phyloP scores from a whole-genome alignment of 2,888 invertebrate genomes.

The Clitarchus hookeri region DNA sequence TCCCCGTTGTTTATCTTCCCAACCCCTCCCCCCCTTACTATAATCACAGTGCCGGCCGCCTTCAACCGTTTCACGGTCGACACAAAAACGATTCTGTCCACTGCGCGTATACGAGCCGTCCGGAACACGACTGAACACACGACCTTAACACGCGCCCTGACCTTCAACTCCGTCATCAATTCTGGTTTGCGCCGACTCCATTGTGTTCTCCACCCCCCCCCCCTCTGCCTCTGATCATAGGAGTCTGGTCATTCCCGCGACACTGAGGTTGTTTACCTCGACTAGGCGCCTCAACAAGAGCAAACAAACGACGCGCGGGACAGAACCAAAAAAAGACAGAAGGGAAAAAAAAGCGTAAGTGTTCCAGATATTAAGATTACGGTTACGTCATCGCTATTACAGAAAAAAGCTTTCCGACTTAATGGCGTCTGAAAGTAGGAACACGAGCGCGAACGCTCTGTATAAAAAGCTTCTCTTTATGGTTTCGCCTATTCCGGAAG shows the following conservation, averaged over 20 bases:
- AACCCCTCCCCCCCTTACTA: no score
- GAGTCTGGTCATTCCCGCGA: not conserved
- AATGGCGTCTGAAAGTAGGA: not conserved
- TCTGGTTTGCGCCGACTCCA: no score
- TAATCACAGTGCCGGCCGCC: no score
- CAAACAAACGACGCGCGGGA: not conserved
- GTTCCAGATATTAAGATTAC: not conserved
- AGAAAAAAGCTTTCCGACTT: not conserved
- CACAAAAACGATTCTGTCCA: no score
- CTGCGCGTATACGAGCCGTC: no score
- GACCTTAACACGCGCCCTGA: no score
- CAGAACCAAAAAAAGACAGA: not conserved
- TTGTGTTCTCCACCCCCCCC: no score
- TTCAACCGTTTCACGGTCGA: no score
- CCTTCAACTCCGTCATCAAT: no score
- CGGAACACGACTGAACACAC: no score
- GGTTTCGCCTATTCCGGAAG: not conserved
- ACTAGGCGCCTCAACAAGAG: not conserved
- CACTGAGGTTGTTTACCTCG: not conserved
- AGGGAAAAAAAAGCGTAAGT: not conserved
- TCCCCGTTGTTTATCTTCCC: no score
- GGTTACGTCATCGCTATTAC: not conserved
- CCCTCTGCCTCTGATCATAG: no score
- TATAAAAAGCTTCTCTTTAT: not conserved
- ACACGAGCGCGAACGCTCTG: not conserved